phyloP scores from a whole-genome alignment of 2,113 vertebrate genomes.

The Morone chrysops region DNA sequence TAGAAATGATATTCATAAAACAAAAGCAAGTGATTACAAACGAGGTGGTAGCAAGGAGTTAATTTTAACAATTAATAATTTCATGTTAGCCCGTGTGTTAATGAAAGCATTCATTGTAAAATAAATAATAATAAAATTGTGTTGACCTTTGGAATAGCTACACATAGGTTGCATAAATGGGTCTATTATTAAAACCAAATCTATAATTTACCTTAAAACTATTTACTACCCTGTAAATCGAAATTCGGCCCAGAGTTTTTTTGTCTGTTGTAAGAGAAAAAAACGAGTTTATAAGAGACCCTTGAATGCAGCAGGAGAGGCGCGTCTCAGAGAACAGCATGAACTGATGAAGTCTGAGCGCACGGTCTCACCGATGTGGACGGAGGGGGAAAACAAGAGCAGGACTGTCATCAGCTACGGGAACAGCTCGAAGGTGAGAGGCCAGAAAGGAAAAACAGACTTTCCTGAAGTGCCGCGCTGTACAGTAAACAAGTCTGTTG shows the following conservation, averaged over 20 bases:
- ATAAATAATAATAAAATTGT: not conserved
- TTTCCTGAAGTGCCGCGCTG: not conserved
- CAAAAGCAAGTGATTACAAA: no score
- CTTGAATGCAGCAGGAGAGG: constrained; percentile 55
- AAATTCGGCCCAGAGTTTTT: no score
- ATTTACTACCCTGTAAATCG: no score
- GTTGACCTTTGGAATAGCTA: not conserved
- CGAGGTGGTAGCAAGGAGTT: not conserved
- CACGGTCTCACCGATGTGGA: constrained; percentile 46
- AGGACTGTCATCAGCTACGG: not conserved
- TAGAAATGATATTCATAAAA: no score
- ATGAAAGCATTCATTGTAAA: rapidly evolving
- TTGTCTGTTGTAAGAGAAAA: not conserved
- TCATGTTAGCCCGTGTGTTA: not conserved
- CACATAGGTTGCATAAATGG: not conserved
- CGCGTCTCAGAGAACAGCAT: not conserved
- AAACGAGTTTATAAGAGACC: not conserved
- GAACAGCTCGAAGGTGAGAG: constrained; percentile 62
- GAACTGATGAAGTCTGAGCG: constrained; percentile 13
- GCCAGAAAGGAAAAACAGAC: rapidly evolving
- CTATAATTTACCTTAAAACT: not conserved
- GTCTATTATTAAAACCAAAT: not conserved
- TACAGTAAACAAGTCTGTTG: not conserved
- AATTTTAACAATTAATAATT: not conserved
- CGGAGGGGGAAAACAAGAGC: constrained; percentile 51